phyloP scores from a whole-genome alignment of 2,113 vertebrate genomes.

The Rhipidura dahli region DNA sequence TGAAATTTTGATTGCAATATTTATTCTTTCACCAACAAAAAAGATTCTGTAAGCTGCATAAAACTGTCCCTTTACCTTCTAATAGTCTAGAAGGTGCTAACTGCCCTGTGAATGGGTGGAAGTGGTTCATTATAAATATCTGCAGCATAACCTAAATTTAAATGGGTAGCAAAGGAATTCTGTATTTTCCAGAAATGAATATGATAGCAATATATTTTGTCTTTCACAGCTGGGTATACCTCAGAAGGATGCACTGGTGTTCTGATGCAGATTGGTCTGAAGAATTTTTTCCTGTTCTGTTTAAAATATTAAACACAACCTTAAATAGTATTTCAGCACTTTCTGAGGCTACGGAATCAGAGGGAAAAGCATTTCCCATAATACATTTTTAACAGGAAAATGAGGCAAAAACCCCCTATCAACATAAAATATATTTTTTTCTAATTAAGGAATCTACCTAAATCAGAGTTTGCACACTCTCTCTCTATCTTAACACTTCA shows the following conservation, averaged over 20 bases:
- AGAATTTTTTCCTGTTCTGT: background rate
- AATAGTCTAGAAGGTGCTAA: background rate
- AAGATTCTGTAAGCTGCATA: background rate
- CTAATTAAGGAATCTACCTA: background rate
- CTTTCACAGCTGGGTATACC: background rate
- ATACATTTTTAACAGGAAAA: background rate
- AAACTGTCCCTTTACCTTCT: background rate
- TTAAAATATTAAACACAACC: background rate
- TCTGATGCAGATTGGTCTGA: background rate
- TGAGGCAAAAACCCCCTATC: accelerated
- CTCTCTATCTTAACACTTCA: background rate
- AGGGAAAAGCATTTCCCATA: background rate
- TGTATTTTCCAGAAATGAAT: background rate
- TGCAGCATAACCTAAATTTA: background rate
- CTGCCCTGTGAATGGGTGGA: background rate
- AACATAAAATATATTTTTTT: background rate
- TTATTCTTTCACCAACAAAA: background rate
- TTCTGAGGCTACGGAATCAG: background rate
- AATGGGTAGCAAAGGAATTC: background rate
- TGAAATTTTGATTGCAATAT: background rate
- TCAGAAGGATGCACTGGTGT: background rate
- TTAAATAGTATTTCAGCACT: background rate
- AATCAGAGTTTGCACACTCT: background rate
- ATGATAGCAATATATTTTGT: background rate
- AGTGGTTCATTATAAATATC: background rate